Evolutionary conservation across 2,797 vertebrate genomes (phyloP), one percentile per base, ranked within the genome.

Genomic region (Tangara arthus): DNA sequence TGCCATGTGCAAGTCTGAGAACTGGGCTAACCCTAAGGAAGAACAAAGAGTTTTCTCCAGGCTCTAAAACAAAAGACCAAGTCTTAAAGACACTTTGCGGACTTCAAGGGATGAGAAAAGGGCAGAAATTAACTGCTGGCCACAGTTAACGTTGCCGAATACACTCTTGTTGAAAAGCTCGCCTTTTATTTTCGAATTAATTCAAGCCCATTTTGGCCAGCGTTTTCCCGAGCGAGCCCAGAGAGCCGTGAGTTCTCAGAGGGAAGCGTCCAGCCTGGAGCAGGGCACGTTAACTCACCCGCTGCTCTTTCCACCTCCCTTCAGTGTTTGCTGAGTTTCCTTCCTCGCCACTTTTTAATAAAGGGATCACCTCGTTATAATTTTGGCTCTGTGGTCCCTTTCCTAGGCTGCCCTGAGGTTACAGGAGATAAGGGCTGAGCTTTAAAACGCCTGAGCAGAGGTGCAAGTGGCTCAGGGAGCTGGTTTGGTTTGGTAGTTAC

Each of bases 1-100:
- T 97, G 97, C 97, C 97, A 97, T 97, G 97, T 97, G 97, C 97
- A 97, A 98, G 98, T 97, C 97, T 98, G 97, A 97, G 98, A 98
- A 97, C 96, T 97, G 97, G 96, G 97, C 97, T 98, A 96, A 97
- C 95, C 96, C 96, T 95, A 95, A 97, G 81, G 96, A 97, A 97
- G 97, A 98, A 98, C 98, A 98, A 98, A 98, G 98, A 97, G 97
- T 97, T 94, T 95, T 97, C 95, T 97, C 96, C 88, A 92, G 95
- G 97, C 94, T 97, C 96, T 96, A 95, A 97, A 97, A 98, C 97
- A 98, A 98, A 98, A 98, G 97, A 85, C 81, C 82, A 92, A 95
- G 96, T 92, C 97, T 96, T 97, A 94, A 97, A 96, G 97, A 97
- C 81, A 97, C 96, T 97, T 97, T 79, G 95, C 76, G 80, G 94